Percentiles rank a stretch among this genome's conserved stretches.
These are phyloP conservation scores for Entelurus aequoreus DNA, from an alignment of 2,113 vertebrate genomes.

Conservation along the genomic window DNA sequence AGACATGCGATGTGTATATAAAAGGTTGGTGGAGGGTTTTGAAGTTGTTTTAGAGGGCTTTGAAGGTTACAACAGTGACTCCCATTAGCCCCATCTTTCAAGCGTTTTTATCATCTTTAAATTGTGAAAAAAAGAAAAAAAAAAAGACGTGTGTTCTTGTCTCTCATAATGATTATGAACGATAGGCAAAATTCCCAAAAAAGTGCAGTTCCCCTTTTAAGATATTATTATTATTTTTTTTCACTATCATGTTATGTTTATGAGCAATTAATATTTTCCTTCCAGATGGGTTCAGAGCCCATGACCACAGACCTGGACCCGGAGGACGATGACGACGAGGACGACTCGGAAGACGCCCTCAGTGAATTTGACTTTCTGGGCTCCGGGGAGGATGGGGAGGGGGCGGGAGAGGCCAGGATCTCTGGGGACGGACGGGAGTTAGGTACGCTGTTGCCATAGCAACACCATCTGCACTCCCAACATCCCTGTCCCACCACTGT, in stretches of 20 bases:
- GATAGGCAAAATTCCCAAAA: too few relatives aligned
- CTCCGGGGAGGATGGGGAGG: slow-evolving; percentile 84
- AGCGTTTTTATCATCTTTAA: too few relatives aligned
- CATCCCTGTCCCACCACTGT: slow-evolving; percentile 57
- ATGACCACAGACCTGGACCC: slow-evolving; percentile 80
- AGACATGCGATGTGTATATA: too few relatives aligned
- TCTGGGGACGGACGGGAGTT: slow-evolving; percentile 79
- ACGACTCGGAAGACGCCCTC: slow-evolving; percentile 87
- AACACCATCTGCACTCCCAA: slow-evolving; percentile 54
- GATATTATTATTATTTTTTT: too few relatives aligned
- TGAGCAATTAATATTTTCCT: not conserved
- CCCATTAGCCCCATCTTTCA: too few relatives aligned
- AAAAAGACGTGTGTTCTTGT: too few relatives aligned
- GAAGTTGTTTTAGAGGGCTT: too few relatives aligned
- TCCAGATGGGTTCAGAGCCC: slow-evolving; percentile 76
- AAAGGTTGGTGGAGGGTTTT: too few relatives aligned
- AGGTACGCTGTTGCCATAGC: slow-evolving; percentile 73
- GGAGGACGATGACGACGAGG: slow-evolving; percentile 85
- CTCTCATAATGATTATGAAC: too few relatives aligned
- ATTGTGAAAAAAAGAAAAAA: too few relatives aligned
- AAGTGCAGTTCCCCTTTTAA: too few relatives aligned
- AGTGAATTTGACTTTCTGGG: slow-evolving; percentile 87
- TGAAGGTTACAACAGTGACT: too few relatives aligned
- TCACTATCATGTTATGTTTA: not conserved
- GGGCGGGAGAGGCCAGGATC: slow-evolving; percentile 76